Conservation (phyloP, 1,140 invertebrate genomes). For the Pseudomyrmex sp. region DNA sequence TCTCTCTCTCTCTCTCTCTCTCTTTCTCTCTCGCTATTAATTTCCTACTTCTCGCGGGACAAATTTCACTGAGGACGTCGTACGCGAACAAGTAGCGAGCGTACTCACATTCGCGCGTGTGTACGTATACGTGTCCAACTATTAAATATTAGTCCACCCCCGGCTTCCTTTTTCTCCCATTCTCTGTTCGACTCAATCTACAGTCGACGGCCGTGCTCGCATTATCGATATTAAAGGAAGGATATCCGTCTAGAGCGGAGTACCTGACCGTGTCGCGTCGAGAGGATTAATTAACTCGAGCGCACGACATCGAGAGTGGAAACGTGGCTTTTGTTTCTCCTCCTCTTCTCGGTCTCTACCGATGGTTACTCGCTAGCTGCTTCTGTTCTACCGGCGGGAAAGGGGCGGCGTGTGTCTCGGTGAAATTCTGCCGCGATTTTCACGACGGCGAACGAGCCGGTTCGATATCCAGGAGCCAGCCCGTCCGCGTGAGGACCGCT, state of each 20-base stretch:
- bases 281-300: constrained; percentile 82
- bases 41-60: not conserved
- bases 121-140: constrained; percentile 36
- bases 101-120: constrained; percentile 8
- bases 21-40: not conserved
- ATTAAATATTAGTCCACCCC: constrained; percentile 71
- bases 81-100: not conserved
- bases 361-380: constrained; percentile 13
- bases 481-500: constrained; percentile 44
- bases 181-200: constrained; percentile 47
- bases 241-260: constrained; percentile 73
- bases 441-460: constrained; percentile 44
- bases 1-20: no score
- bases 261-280: constrained; percentile 76
- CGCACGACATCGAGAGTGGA: constrained; percentile 77
- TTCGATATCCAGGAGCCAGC: constrained; percentile 59
- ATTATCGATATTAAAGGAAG: constrained; percentile 82
- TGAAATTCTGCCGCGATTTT: constrained; percentile 70
- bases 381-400: constrained; percentile 47
- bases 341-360: constrained; percentile 34
- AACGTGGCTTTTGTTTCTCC: constrained; percentile 73
- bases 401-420: constrained; percentile 26
- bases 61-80: not conserved
- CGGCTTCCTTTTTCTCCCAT: constrained; percentile 61
- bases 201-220: constrained; percentile 67